Evolutionary conservation across 2,113 vertebrate genomes (phyloP).

Genomic region (Ophiodon elongatus): DNA sequence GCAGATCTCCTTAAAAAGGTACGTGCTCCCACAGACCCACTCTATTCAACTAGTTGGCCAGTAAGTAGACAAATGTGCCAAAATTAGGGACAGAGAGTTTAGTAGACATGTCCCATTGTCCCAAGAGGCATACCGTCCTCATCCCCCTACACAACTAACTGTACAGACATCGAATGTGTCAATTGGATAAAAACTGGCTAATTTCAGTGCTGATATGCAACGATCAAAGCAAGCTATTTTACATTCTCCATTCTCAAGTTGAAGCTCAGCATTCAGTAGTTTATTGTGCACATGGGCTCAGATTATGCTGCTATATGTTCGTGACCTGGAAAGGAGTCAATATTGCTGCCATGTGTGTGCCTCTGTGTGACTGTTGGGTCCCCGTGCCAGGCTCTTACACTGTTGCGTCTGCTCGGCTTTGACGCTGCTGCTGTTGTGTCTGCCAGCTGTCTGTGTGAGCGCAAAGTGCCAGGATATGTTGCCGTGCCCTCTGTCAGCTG

Average conservation of each 20-base stretch:
- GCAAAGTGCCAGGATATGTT: not conserved
- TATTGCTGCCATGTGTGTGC: slow-evolving; percentile 21
- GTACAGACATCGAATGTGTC: not conserved
- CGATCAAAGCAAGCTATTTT: not conserved
- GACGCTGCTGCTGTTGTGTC: not conserved
- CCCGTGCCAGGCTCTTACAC: slow-evolving; percentile 15
- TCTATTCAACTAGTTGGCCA: not conserved
- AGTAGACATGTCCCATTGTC: not conserved
- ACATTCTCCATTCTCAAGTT: not conserved
- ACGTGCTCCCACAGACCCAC: not conserved
- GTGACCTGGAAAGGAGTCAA: not conserved
- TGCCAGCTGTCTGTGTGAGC: slow-evolving; percentile 25
- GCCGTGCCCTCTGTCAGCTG: slow-evolving; percentile 5
- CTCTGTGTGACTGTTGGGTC: slow-evolving; percentile 14
- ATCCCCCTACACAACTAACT: not conserved
- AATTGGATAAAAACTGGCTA: not conserved
- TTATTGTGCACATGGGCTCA: not conserved
- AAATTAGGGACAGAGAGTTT: too few relatives aligned
- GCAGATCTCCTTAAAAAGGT: not conserved
- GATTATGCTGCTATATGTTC: not conserved
- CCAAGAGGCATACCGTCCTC: not conserved
- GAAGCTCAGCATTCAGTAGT: not conserved
- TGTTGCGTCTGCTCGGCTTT: slow-evolving; percentile 2
- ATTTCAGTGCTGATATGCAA: not conserved
- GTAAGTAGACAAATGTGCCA: not conserved